phyloP scores from a whole-genome alignment of 2,113 vertebrate species.

The Osmerus mordax region DNA sequence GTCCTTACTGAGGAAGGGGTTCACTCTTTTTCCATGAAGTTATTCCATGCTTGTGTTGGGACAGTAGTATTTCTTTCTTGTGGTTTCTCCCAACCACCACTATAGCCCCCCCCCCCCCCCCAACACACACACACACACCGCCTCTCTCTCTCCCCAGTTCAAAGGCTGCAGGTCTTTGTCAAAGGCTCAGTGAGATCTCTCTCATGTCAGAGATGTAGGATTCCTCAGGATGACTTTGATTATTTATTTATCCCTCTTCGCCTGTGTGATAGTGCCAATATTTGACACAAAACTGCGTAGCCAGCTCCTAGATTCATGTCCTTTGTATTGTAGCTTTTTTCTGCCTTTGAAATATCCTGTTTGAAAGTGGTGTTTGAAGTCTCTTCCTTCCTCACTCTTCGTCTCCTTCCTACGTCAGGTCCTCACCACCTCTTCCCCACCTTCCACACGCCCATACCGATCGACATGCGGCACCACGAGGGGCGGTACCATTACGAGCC shows the following conservation, averaged over 20 bases:
- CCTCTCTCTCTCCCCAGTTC: conserved; percentile 74
- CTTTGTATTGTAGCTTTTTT: conserved; percentile 67
- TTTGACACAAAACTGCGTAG: conserved; percentile 59
- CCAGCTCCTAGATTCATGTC: conserved; percentile 70
- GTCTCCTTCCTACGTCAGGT: conserved; percentile 66
- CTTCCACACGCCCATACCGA: conserved; percentile 90
- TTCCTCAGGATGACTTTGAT: conserved; percentile 80
- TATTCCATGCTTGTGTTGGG: conserved; percentile 72
- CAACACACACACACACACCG: conserved; percentile 11
- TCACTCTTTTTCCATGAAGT: conserved; percentile 60
- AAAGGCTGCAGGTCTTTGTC: conserved; percentile 88
- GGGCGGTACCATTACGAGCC: conserved; percentile 96
- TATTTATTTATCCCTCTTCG: conserved; percentile 83
- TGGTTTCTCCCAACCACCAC: neutral
- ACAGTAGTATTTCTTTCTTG: conserved; percentile 55
- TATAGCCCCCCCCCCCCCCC: neutral
- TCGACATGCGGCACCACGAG: conserved; percentile 97
- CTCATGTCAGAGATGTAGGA: conserved; percentile 83
- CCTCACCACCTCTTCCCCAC: conserved; percentile 89
- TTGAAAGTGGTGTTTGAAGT: conserved; percentile 71
- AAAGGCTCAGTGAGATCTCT: conserved; percentile 80
- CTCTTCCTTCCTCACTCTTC: conserved; percentile 31
- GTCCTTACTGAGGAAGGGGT: conserved; percentile 21
- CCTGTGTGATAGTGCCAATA: conserved; percentile 76
- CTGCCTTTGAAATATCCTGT: conserved; percentile 37